phyloP scores from a whole-genome alignment of 2,113 vertebrate species.

The Chloebia gouldiae region DNA sequence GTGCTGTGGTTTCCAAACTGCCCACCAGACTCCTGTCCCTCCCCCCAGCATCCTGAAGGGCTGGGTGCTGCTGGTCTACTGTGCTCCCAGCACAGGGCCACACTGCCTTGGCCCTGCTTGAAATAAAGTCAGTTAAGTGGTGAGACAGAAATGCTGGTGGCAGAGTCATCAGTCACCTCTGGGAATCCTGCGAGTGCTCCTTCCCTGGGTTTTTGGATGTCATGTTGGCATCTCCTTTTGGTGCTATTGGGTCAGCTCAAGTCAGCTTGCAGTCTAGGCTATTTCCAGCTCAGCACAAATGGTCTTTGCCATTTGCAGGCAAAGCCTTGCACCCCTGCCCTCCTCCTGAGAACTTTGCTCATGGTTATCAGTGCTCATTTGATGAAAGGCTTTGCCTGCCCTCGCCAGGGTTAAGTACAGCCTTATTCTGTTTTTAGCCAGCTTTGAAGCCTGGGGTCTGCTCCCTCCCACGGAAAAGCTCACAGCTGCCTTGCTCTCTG shows the following conservation, averaged over 20 bases:
- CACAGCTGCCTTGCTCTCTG: not conserved
- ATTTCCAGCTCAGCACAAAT: not conserved
- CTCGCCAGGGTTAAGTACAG: not conserved
- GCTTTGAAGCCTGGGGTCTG: constrained; percentile 5
- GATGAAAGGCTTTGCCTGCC: not conserved
- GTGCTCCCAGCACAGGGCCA: not conserved
- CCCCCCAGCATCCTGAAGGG: not conserved
- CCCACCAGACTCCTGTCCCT: not conserved
- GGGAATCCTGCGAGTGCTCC: not conserved
- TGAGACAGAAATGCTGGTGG: not conserved
- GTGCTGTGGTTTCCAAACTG: not conserved
- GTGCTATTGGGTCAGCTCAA: not conserved
- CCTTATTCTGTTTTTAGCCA: not conserved
- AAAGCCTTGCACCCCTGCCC: not conserved
- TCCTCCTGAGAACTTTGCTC: not conserved
- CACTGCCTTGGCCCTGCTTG: accelerated
- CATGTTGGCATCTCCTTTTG: accelerated
- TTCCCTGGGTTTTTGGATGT: not conserved
- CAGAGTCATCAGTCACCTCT: not conserved
- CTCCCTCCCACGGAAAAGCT: not conserved
- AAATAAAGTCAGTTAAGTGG: not conserved
- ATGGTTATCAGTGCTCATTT: not conserved
- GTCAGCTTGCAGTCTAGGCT: not conserved
- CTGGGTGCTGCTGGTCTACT: not conserved
- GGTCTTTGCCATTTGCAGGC: not conserved